phyloP scores from a whole-genome alignment of 2,797 vertebrate genomes.

The Danio tinwini region DNA sequence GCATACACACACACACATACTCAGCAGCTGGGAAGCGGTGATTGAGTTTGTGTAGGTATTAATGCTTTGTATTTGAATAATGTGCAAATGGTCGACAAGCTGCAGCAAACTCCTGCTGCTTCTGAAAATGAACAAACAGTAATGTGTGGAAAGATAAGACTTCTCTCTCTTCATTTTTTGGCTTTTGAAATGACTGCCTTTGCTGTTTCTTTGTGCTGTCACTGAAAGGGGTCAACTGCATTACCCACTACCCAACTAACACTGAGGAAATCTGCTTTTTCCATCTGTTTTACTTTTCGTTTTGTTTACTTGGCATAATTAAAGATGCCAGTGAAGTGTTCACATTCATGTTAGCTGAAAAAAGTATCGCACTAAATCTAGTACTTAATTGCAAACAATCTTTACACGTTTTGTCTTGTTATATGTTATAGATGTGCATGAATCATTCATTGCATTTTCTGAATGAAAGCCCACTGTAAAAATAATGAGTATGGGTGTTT shows the following conservation, averaged over 20 bases:
- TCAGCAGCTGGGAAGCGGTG: slow-evolving; percentile 51
- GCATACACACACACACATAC: background rate
- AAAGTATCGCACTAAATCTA: background rate
- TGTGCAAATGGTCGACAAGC: slow-evolving; percentile 29
- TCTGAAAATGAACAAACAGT: slow-evolving; percentile 52
- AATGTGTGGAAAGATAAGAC: slow-evolving; percentile 53
- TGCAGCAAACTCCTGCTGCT: slow-evolving; percentile 42
- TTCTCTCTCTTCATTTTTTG: background rate
- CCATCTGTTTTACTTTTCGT: slow-evolving; percentile 10
- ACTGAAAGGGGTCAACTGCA: slow-evolving; percentile 50
- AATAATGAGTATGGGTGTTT: too few relatives aligned
- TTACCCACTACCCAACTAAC: slow-evolving; percentile 34
- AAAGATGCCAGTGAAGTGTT: slow-evolving; percentile 11
- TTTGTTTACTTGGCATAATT: slow-evolving; percentile 16
- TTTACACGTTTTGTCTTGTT: background rate
- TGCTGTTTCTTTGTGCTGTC: slow-evolving; percentile 30
- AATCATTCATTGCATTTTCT: background rate
- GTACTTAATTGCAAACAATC: background rate
- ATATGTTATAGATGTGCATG: background rate
- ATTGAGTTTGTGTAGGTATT: slow-evolving; percentile 58
- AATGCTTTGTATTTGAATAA: slow-evolving; percentile 51
- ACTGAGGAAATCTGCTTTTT: slow-evolving; percentile 16
- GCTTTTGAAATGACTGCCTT: slow-evolving; percentile 30
- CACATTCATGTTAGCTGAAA: background rate
- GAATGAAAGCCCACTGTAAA: background rate